Percentiles rank a stretch among this genome's conserved stretches.
Conservation (phyloP, 2,888 invertebrate genomes). For the Phyto melanocephala region DNA sequence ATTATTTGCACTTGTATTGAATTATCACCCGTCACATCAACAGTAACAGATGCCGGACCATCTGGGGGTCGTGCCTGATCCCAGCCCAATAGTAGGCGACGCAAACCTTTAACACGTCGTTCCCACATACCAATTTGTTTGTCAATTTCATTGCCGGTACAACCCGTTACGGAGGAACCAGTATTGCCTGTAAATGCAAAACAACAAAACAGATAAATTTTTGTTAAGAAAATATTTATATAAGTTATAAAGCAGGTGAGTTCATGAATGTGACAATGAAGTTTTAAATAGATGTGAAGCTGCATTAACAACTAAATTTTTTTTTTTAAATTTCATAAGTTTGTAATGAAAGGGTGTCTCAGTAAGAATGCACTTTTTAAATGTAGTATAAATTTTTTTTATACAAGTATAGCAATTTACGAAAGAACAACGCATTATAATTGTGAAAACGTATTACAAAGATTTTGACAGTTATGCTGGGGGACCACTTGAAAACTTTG, state of each 20-base stretch:
- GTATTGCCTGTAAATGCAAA: conserved; percentile 73
- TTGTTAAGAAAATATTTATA: not conserved
- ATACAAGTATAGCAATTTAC: too few species aligned
- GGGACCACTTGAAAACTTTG: too few species aligned
- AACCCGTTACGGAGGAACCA: conserved; percentile 82
- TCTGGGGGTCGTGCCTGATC: conserved; percentile 92
- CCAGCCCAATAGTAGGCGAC: conserved; percentile 89
- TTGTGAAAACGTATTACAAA: too few species aligned
- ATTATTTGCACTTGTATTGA: conserved; percentile 84
- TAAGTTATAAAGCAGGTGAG: not conserved
- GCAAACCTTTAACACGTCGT: conserved; percentile 80
- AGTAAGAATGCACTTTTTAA: too few species aligned
- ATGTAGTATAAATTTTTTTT: too few species aligned
- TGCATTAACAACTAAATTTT: not conserved
- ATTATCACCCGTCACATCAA: conserved; percentile 83
- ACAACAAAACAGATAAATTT: not conserved
- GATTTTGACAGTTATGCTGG: too few species aligned
- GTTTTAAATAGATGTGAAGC: not conserved
- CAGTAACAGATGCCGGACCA: conserved; percentile 87
- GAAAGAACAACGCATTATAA: too few species aligned
- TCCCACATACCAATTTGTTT: conserved; percentile 94
- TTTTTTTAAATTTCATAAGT: too few species aligned
- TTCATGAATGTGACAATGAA: not conserved
- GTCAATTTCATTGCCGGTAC: conserved; percentile 87
- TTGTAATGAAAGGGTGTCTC: too few species aligned